Evolutionary conservation across 2,797 vertebrate genomes (phyloP).

Genomic region (Chiloscyllium punctatum): DNA sequence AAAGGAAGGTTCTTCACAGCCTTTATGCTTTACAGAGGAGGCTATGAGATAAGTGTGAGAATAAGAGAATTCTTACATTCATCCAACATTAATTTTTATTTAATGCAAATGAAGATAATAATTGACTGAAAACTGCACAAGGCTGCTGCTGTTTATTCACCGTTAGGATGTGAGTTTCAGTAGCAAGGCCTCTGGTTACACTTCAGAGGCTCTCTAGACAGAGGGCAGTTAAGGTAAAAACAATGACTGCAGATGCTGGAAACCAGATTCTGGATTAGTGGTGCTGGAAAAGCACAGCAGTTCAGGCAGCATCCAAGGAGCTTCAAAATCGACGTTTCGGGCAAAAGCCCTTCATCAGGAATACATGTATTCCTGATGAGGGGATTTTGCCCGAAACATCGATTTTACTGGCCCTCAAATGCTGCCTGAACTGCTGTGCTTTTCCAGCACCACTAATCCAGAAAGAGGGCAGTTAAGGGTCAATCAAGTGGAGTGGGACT

Average conservation of each 20-base stretch:
- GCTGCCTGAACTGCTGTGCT: no score
- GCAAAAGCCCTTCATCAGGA: no score
- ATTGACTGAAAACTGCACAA: not conserved
- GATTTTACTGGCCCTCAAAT: no score
- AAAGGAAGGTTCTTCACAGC: conserved; percentile 60
- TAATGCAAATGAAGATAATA: not conserved
- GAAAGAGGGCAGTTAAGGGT: no score
- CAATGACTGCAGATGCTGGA: no score
- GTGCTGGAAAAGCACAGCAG: no score
- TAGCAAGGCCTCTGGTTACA: not conserved
- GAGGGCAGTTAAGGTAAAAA: no score
- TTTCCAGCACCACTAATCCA: not conserved
- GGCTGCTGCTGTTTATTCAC: not conserved
- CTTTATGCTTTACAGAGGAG: conserved; percentile 49
- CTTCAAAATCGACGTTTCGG: no score
- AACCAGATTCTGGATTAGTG: no score
- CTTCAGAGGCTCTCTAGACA: not conserved
- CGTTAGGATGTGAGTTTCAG: not conserved
- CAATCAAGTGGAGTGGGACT: not conserved
- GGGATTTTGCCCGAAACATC: no score
- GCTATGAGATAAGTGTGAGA: not conserved
- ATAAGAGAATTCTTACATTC: not conserved
- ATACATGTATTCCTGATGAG: no score
- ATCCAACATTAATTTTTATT: not conserved
- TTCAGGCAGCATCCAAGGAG: no score